Evolutionary conservation across 1,140 invertebrate genomes (phyloP).

Genomic region (Drosophila ohnishii): DNA sequence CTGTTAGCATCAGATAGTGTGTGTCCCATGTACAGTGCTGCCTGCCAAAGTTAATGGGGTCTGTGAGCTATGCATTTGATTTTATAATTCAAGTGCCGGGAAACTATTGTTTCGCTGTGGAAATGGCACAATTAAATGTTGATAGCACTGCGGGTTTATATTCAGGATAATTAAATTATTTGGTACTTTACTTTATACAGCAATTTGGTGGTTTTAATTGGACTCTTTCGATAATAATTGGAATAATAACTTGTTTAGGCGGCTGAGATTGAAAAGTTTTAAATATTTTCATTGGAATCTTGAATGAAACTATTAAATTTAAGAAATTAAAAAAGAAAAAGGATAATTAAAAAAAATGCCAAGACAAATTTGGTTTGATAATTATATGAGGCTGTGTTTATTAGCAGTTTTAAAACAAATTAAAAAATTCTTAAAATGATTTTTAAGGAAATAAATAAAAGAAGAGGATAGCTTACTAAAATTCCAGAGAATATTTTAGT

Average conservation of each 20-base stretch:
- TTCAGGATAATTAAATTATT: neutral
- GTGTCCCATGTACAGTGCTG: slow-evolving; percentile 37
- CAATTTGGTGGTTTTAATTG: neutral
- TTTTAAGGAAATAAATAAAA: no score
- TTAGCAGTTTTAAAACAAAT: no score
- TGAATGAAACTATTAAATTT: no score
- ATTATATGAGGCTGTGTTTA: no score
- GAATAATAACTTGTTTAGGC: neutral
- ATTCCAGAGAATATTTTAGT: no score
- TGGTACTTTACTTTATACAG: neutral
- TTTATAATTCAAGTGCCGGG: neutral
- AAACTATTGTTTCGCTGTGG: slow-evolving; percentile 1
- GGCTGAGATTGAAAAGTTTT: neutral
- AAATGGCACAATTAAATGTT: slow-evolving; percentile 3
- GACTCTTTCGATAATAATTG: neutral
- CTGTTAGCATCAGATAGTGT: slow-evolving; percentile 41
- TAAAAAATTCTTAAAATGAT: no score
- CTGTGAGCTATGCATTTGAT: slow-evolving; percentile 6
- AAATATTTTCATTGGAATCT: no score
- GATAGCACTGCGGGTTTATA: neutral
- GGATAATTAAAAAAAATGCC: no score
- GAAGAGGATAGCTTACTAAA: no score
- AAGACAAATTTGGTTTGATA: no score
- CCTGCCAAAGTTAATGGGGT: slow-evolving; percentile 19
- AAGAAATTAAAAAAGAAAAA: no score